Conservation (phyloP, 2,888 invertebrate species). For the Quadriops clusia region DNA sequence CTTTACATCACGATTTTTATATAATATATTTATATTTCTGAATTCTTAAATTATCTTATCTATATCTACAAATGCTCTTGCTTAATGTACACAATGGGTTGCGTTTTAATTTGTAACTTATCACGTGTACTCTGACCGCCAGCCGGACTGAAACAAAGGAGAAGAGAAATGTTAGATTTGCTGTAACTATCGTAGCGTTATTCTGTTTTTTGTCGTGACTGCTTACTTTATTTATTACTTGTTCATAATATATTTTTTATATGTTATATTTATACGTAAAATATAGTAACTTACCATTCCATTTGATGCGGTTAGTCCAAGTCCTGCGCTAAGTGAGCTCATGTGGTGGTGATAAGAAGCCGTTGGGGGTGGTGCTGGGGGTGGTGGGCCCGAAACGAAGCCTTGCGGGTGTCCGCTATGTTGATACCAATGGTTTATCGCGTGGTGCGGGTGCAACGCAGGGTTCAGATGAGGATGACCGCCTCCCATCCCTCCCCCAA, state of each 20-base stretch:
- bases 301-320: constrained; percentile 47
- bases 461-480: constrained; percentile 37
- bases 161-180: constrained; percentile 18
- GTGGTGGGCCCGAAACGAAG: constrained; percentile 36
- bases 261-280: too few relatives aligned
- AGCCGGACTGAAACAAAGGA: constrained; percentile 64
- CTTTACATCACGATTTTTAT: constrained; percentile 8
- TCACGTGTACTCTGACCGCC: constrained; percentile 92
- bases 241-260: background rate
- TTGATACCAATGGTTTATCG: constrained; percentile 45
- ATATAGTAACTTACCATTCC: constrained; percentile 43
- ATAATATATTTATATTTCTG: constrained; percentile 6
- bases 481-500: constrained; percentile 62
- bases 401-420: constrained; percentile 36
- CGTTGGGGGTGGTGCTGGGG: constrained; percentile 35
- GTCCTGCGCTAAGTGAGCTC: constrained; percentile 41
- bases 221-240: background rate
- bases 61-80: constrained; percentile 23
- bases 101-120: constrained; percentile 37
- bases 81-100: constrained; percentile 7
- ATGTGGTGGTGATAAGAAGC: constrained; percentile 42
- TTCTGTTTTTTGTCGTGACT: background rate
- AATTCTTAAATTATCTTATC: constrained; percentile 8
- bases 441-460: constrained; percentile 41
- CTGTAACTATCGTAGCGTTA: background rate